Evolutionary conservation across 2,113 vertebrate genomes (phyloP).

Genomic region (Gallinago undulata): DNA sequence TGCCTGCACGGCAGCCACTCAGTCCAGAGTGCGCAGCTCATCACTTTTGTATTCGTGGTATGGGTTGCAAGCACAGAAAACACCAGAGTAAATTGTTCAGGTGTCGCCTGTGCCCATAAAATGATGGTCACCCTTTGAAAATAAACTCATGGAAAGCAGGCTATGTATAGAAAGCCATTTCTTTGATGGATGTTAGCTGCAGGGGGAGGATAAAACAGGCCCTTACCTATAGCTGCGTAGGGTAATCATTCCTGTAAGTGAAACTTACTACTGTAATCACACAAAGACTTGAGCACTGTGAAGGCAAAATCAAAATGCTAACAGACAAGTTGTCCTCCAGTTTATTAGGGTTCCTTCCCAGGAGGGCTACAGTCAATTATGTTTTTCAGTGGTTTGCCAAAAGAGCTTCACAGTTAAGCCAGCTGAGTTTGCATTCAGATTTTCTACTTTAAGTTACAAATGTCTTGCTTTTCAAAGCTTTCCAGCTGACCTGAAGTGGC

Average conservation of each 20-base stretch:
- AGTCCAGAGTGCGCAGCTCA: background rate
- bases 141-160: background rate
- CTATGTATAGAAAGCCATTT: slow-evolving; percentile 12
- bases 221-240: background rate
- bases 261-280: slow-evolving; percentile 4
- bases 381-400: slow-evolving; percentile 33
- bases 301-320: slow-evolving; percentile 47
- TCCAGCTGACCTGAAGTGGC: slow-evolving; percentile 45
- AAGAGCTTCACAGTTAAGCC: slow-evolving; percentile 40
- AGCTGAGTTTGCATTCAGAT: slow-evolving; percentile 46
- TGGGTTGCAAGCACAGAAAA: background rate
- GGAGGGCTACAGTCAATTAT: slow-evolving; percentile 58
- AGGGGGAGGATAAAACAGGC: slow-evolving; percentile 16
- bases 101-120: background rate
- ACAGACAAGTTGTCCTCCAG: slow-evolving; percentile 47
- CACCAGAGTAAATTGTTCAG: background rate
- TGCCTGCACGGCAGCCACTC: background rate
- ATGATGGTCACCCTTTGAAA: slow-evolving; percentile 19
- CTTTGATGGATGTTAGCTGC: slow-evolving; percentile 27
- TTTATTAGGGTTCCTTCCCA: slow-evolving; percentile 55
- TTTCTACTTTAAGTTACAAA: slow-evolving; percentile 51
- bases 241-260: slow-evolving; percentile 8
- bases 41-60: background rate
- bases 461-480: slow-evolving; percentile 48
- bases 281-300: background rate